A percentile compares a stretch with the other conserved stretches of the same genome.
phyloP scores from a whole-genome alignment of 2,113 vertebrate species.

The Oenanthe oenanthe region DNA sequence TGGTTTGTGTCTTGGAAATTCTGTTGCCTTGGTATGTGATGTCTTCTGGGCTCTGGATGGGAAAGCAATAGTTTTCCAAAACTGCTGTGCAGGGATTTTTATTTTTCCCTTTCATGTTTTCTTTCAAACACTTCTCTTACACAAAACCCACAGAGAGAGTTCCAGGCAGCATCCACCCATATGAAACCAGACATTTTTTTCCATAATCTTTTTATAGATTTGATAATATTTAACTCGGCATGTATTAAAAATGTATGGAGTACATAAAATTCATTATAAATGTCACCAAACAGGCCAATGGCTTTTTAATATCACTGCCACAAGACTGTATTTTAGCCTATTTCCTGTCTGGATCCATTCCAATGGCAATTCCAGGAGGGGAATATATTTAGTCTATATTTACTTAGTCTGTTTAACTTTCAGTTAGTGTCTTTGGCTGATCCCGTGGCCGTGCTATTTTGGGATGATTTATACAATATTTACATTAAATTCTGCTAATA shows the following conservation, averaged over 20 bases:
- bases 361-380: conserved; percentile 63
- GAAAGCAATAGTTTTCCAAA: background rate
- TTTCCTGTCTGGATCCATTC: conserved; percentile 62
- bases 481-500: conserved; percentile 72
- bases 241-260: conserved; percentile 54
- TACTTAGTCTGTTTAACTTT: conserved; percentile 66
- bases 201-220: conserved; percentile 63
- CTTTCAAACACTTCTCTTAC: conserved; percentile 36
- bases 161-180: conserved; percentile 29
- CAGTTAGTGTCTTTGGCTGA: conserved; percentile 71
- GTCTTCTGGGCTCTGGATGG: background rate
- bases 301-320: conserved; percentile 56
- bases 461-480: conserved; percentile 73
- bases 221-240: conserved; percentile 54
- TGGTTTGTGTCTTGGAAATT: background rate
- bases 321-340: conserved; percentile 60
- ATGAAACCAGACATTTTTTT: conserved; percentile 55
- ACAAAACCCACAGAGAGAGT: conserved; percentile 30
- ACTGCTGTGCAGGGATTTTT: background rate
- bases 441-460: conserved; percentile 60
- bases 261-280: conserved; percentile 53
- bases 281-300: conserved; percentile 42
- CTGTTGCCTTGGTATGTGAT: background rate
- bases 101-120: conserved; percentile 31
- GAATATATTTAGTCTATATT: conserved; percentile 73